Conservation (phyloP, 2,113 vertebrate species). For the Accipiter virgatus region DNA sequence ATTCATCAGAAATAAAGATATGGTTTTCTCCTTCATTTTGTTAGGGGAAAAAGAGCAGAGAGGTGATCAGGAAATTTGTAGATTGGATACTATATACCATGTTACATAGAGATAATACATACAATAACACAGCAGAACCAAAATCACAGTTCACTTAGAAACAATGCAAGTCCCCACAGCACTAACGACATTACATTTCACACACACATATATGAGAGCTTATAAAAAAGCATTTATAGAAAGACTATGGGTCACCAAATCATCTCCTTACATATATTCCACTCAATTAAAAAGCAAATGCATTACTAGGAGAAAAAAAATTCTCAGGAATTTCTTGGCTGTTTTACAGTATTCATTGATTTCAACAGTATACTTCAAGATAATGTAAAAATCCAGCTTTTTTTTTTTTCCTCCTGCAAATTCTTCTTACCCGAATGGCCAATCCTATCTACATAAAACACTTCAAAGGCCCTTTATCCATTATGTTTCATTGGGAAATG, state of each 20-base stretch:
- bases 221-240: not conserved
- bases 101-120: not conserved
- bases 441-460: not conserved
- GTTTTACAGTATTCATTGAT: not conserved
- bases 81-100: not conserved
- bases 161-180: not conserved
- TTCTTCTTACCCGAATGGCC: not conserved
- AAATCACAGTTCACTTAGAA: not conserved
- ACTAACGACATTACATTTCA: not conserved
- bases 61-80: not conserved
- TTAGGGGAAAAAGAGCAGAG: not conserved
- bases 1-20: not conserved
- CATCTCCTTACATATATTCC: not conserved
- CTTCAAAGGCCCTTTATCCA: not conserved
- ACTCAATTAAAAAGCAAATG: conserved; percentile 13
- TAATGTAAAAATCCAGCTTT: not conserved
- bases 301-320: not conserved
- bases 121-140: not conserved
- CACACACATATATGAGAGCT: not conserved
- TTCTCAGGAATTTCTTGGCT: not conserved
- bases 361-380: not conserved
- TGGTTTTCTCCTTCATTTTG: not conserved
- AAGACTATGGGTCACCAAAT: not conserved
- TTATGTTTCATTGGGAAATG: not conserved
- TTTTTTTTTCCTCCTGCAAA: not conserved